phyloP scores from a whole-genome alignment of 1,140 invertebrate genomes.

The Pinna nobilis region DNA sequence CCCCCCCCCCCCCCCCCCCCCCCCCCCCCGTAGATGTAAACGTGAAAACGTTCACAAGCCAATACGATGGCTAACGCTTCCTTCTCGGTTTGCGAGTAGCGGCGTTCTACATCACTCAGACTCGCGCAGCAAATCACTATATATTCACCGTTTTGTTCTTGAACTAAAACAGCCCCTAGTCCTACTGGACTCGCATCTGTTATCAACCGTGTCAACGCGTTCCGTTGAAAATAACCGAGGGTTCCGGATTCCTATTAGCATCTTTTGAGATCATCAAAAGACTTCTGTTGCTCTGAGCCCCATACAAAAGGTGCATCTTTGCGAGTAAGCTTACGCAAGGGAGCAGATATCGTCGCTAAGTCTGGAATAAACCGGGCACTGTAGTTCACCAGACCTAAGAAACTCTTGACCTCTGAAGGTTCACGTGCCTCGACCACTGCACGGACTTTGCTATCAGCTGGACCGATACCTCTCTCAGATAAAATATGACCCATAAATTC shows the following conservation, averaged over 20 bases:
- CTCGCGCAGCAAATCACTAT: conserved; percentile 46
- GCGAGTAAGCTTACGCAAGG: conserved; percentile 3
- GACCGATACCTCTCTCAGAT: conserved; percentile 40
- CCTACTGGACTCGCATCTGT: no score
- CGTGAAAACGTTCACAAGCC: conserved; percentile 72
- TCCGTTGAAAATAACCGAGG: neutral
- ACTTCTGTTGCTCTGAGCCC: neutral
- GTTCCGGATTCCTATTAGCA: conserved; percentile 4
- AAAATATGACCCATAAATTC: conserved; percentile 54
- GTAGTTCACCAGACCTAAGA: conserved; percentile 46
- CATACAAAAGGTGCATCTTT: neutral
- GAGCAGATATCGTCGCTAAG: conserved; percentile 12
- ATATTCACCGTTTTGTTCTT: conserved; percentile 30
- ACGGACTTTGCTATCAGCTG: conserved; percentile 23
- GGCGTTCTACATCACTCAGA: conserved; percentile 36
- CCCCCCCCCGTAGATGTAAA: conserved; percentile 74
- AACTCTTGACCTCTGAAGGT: conserved; percentile 40
- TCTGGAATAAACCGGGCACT: conserved; percentile 33
- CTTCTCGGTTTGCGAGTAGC: conserved; percentile 73
- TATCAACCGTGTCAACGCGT: neutral
- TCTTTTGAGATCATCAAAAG: neutral
- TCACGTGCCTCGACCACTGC: conserved; percentile 29
- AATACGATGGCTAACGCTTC: conserved; percentile 73
- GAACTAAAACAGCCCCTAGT: conserved; percentile 46
- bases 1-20: no score